phyloP scores from a whole-genome alignment of 2,797 vertebrate genomes.

The Pseudochromis fuscus region DNA sequence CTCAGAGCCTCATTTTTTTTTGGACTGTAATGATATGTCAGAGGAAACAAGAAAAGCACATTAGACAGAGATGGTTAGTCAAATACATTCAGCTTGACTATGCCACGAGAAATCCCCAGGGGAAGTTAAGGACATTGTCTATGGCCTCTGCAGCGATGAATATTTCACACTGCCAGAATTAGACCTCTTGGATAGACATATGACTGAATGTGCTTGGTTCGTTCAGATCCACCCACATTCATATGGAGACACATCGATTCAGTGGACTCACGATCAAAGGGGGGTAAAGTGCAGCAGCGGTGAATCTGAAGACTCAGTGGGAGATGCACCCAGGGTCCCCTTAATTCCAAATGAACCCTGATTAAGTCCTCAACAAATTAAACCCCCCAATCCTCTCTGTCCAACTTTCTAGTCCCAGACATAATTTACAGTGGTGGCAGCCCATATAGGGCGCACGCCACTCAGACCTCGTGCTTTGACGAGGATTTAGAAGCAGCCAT shows the following conservation, averaged over 20 bases:
- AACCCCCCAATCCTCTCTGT: constrained; percentile 69
- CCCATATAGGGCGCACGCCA: constrained; percentile 16
- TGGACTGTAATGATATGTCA: constrained; percentile 42
- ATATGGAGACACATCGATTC: constrained; percentile 42
- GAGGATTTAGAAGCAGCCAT: constrained; percentile 58
- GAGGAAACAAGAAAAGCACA: constrained; percentile 66
- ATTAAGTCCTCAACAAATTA: constrained; percentile 72
- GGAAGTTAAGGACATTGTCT: constrained; percentile 24
- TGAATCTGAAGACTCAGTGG: constrained; percentile 39
- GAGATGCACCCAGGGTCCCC: constrained; percentile 52
- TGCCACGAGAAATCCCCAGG: constrained; percentile 24
- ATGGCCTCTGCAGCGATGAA: constrained; percentile 43
- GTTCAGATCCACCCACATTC: constrained; percentile 18
- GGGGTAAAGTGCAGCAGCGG: constrained; percentile 21
- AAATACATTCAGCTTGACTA: constrained; percentile 29
- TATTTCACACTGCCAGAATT: constrained; percentile 66
- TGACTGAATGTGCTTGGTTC: constrained; percentile 44
- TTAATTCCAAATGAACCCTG: constrained; percentile 70
- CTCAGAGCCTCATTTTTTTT: constrained; percentile 23
- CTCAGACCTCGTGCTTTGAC: constrained; percentile 29
- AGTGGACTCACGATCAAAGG: constrained; percentile 6
- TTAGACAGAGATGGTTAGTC: constrained; percentile 46
- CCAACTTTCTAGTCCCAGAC: constrained; percentile 44
- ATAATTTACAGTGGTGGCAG: constrained; percentile 40
- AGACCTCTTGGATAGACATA: constrained; percentile 43